A percentile compares a stretch with the other conserved stretches of the same genome.
Conservation (phyloP, 2,888 invertebrate species). For the Petrolisthes cinctipes region DNA sequence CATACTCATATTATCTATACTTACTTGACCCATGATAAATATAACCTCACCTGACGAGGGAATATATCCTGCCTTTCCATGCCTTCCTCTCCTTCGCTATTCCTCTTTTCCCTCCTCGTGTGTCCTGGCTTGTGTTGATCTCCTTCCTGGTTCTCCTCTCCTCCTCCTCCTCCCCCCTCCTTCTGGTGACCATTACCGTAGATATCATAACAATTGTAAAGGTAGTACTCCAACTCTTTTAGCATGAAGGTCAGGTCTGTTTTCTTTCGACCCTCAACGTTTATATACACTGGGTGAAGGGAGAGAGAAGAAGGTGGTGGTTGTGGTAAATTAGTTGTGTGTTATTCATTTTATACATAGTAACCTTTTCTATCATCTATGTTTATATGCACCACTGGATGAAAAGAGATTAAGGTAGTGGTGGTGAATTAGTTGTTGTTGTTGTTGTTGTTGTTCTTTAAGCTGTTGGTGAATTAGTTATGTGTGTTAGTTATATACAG, state of each 20-base stretch:
- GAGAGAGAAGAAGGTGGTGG: no score
- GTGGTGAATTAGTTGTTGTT: no score
- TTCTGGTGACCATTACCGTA: constrained; percentile 17
- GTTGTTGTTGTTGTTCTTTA: no score
- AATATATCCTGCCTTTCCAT: background rate
- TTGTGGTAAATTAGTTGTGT: no score
- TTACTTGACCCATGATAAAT: background rate
- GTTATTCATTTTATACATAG: no score
- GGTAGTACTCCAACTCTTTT: constrained; percentile 42
- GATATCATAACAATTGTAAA: constrained; percentile 59
- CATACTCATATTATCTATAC: no score
- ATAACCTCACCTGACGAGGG: constrained; percentile 7
- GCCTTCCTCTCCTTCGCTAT: background rate
- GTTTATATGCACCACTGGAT: no score
- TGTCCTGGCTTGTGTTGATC: background rate
- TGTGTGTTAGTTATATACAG: no score
- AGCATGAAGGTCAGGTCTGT: constrained; percentile 52
- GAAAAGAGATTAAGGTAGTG: no score
- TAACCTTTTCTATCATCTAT: no score
- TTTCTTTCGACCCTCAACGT: constrained; percentile 46
- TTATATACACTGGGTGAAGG: constrained; percentile 45
- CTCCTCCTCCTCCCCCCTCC: background rate
- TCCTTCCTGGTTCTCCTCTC: background rate
- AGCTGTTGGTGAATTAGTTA: no score
- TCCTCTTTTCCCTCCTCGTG: background rate